phyloP scores from a whole-genome alignment of 2,797 vertebrate species.

The Cetoscarus ocellatus region DNA sequence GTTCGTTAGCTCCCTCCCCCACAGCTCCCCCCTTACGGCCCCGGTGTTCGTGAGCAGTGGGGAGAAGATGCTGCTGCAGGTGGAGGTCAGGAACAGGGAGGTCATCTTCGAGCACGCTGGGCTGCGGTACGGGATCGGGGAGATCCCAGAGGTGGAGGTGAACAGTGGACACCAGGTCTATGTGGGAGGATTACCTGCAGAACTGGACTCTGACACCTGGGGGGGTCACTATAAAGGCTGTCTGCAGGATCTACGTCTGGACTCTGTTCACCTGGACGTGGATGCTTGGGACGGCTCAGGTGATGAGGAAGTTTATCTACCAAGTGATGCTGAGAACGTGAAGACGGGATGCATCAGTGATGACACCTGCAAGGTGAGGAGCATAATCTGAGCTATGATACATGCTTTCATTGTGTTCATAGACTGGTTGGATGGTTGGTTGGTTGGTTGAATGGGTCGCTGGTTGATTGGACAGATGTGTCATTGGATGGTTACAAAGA shows the following conservation, averaged over 20 bases:
- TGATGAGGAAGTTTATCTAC: constrained; percentile 61
- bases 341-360: constrained; percentile 89
- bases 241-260: constrained; percentile 91
- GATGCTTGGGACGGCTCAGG: constrained; percentile 52
- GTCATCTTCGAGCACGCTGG: constrained; percentile 75
- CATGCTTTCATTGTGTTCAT: background rate
- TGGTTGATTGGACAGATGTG: too few relatives aligned
- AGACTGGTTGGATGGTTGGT: background rate
- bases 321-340: constrained; percentile 77
- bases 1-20: constrained; percentile 60
- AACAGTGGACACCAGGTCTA: constrained; percentile 77
- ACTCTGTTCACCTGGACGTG: constrained; percentile 79
- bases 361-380: constrained; percentile 87
- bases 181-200: constrained; percentile 85
- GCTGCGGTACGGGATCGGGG: constrained; percentile 75
- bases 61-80: constrained; percentile 80
- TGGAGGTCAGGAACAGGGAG: constrained; percentile 79
- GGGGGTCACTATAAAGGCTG: constrained; percentile 94
- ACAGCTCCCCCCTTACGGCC: constrained; percentile 46
- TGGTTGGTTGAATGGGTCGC: background rate
- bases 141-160: constrained; percentile 69
- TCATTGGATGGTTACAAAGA: too few relatives aligned
- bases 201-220: constrained; percentile 75
- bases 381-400: background rate
- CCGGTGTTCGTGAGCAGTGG: constrained; percentile 86